Conservation (phyloP, 2,797 vertebrate genomes). For the Gila robusta region DNA sequence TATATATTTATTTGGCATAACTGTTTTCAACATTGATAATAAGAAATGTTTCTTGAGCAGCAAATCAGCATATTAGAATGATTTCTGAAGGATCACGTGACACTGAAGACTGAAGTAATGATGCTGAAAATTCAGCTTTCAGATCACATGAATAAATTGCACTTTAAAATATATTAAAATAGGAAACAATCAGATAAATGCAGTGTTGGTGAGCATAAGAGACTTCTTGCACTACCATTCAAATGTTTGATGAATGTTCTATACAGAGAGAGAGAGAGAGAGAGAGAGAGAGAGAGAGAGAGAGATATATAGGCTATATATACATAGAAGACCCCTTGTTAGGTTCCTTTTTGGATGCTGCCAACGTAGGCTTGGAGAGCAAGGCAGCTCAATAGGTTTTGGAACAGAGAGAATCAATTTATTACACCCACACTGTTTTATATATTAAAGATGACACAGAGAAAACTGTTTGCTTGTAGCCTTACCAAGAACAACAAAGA, state of each 20-base stretch:
- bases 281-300: too few species aligned
- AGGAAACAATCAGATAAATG: neutral
- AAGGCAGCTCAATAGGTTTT: neutral
- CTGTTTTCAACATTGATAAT: neutral
- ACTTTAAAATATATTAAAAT: neutral
- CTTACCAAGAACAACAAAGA: neutral
- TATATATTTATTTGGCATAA: too few species aligned
- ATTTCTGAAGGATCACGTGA: neutral
- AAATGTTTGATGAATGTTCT: neutral
- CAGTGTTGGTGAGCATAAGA: neutral
- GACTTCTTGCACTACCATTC: too few species aligned
- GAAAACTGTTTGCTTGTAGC: constrained; percentile 5
- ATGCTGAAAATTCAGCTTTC: neutral
- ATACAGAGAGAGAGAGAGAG: too few species aligned
- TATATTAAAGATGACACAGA: constrained; percentile 26
- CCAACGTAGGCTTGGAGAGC: neutral
- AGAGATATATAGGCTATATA: neutral
- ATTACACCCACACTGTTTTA: constrained; percentile 31
- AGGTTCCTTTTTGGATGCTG: neutral
- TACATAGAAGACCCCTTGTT: neutral
- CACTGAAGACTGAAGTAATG: too few species aligned
- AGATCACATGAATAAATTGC: neutral
- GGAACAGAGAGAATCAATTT: neutral
- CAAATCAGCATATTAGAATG: neutral
- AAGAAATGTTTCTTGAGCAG: neutral